Evolutionary conservation across 2,888 invertebrate species (phyloP), one percentile per base, ranked within the genome.

Genomic region (Eilema griseolum): DNA sequence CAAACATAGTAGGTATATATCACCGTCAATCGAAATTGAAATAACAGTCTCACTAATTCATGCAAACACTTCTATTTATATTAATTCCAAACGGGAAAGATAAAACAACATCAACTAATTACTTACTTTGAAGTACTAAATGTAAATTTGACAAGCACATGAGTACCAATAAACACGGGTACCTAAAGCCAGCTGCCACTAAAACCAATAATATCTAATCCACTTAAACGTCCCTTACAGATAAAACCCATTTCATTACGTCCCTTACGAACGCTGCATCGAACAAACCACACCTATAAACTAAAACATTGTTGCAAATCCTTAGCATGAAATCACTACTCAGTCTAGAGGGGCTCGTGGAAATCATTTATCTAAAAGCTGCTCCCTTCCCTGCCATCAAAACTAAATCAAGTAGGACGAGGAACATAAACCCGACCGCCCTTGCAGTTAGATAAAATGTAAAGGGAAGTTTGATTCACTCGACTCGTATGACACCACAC

Each of bases 371-470:
- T 92, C 91, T 94, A 89, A 94, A 92, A 94, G 92, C 92, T 89
- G 88, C 89, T 90, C 92, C 94, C 92, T 92, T 90, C 90, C 89
- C 90, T 88, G 91, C 92, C 90, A 95, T 95, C 94, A 95, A 94
- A 95, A 93, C 93, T 92, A 92, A 92, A 95, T 95, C 94, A 94
- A 94, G 92, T 88, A 92, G 92, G 94, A 92, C 88, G 90, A 90
- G 87, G 91, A 89, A 89, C 92, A 93, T 94, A 93, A 94, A 93
- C 90, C 89, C 91, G 87, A 91, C 94, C 94, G 88, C 93, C 94
- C 94, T 93, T 89, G 90, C 93, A 93, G 91, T 94, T 89, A 93
- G 91, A 94, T 94, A 93, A 93, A 95, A 94, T 92, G 90, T 92
- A 89, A 92, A 92, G 91, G 92, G 92, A 92, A 91, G 90, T 94